phyloP scores from a whole-genome alignment of 2,797 vertebrate species.

The Syndactyla subalaris region DNA sequence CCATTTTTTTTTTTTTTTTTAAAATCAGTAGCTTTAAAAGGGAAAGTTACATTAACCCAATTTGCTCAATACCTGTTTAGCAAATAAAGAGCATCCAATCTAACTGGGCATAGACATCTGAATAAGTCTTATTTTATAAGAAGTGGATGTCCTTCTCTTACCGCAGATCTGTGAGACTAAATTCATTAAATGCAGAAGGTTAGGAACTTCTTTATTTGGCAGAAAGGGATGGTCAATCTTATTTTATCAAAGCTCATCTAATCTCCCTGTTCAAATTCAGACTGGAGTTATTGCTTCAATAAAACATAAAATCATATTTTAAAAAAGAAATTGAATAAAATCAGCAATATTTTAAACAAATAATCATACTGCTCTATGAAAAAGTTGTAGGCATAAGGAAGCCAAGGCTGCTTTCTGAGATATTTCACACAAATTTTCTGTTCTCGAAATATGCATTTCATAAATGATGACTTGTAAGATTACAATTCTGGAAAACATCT shows the following conservation, averaged over 20 bases:
- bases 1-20: not conserved
- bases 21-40: not conserved
- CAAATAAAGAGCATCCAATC: not conserved
- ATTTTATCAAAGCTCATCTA: not conserved
- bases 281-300: not conserved
- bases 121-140: not conserved
- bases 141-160: not conserved
- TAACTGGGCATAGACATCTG: not conserved
- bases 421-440: slow-evolving; percentile 9
- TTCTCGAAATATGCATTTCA: not conserved
- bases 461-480: not conserved
- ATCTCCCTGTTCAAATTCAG: not conserved
- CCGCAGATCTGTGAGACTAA: not conserved
- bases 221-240: not conserved
- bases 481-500: not conserved
- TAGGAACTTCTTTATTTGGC: not conserved
- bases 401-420: not conserved
- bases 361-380: not conserved
- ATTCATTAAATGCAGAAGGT: not conserved
- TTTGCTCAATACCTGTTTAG: not conserved
- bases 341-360: slow-evolving; percentile 7
- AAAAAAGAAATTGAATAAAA: not conserved
- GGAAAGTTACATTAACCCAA: not conserved
- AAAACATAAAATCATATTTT: not conserved
- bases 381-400: not conserved